Evolutionary conservation across 2,797 vertebrate genomes (phyloP), one percentile per base, ranked within the genome.

Genomic region (Sphenodon punctatus): DNA sequence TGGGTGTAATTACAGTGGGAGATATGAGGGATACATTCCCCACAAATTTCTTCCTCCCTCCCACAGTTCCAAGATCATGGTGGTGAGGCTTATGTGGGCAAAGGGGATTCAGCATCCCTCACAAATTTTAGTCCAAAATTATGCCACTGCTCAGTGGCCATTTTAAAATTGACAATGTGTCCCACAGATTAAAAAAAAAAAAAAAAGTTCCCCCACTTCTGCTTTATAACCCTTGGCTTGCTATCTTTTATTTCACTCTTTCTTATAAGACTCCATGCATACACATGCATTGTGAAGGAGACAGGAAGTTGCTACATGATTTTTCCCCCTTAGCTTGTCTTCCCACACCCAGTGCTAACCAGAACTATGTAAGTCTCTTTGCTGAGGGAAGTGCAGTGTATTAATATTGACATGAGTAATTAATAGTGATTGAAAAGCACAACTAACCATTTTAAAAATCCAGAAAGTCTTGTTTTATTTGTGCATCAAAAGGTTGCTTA

Each of bases 401-500:
- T 69, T 65, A 48, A 68, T 69, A 41, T 23, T 61, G 70, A 78
- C 42, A 53, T 83, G 72, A 49, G 12, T 53, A 65, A 56, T n/a
- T n/a, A n/a, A n/a, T n/a, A 16, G 65, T 25, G 3, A 34, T 59
- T 59, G 46, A 42, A 76, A 64, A 71, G 58, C 49, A 82, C 59
- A 8, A 36, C 61, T 32, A 56, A 39, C 4, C 63, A 17, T 46
- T 82, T 4, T 39, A 64, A 80, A 58, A 80, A 51, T 60, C 66
- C 51, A 17, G 59, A 72, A 41, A 23, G 60, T 59, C 15, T 53
- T 39, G 63, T 64, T 84, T 89, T 63, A 65, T 42, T 3, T 0
- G 61, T 75, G 7, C 25, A 80, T 84, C 75, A 82, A 82, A 72
- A 88, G 59, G 78, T 84, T 86, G 72, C 66, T 82, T 34, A 23